Base-by-base conservation (phyloP, 2,113 vertebrate species). In the Anguilla rostrata region DNA sequence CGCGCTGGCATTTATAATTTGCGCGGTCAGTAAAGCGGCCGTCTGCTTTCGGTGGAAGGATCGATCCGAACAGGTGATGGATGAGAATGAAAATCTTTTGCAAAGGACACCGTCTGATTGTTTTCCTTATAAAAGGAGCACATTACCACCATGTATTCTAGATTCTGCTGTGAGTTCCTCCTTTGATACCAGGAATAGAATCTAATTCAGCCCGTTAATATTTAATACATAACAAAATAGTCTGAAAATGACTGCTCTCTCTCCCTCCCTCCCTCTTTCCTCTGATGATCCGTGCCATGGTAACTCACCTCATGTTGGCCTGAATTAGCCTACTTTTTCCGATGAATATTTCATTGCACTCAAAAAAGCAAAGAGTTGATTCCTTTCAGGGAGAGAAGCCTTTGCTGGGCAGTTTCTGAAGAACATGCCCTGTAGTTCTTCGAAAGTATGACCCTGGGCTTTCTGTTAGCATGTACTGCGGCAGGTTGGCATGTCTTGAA, bases 191-290 rank as follows among this genome's bases (percentile, higher is more conserved):
- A 86, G 86, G 86, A 89, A 89, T 88, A 91, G 90, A 89, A 90
- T 57, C 80, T 87, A 88, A 91, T 90, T 89, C 87, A 81, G 86
- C 84, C 75, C 85, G 86, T 89, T 86, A 87, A 90, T 88, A 85
- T 91, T 91, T 88, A 89, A 90, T 90, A 87, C 89, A 87, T 88
- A 88, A 84, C 87, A 87, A 91, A 88, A 87, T 91, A 85, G 83
- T 85, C 83, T 81, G 85, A 88, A 82, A 87, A 88, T 86, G 86
- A 87, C 83, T 88, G 86, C 84, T 86, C 43, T 22, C 78, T 40
- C 56, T 18, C 71, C 57, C 84, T 79, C 41, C 84, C 66, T 81
- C 43, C 66, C 84, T 60, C 34, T 46, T 46, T 8, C 75, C 86
- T 56, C 63, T 87, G 81, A 88, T 88, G 86, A 88, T 87, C 82